These are phyloP conservation scores for Novumbra hubbsi DNA, from an alignment of 2,797 vertebrate genomes.

Conservation along the genomic window DNA sequence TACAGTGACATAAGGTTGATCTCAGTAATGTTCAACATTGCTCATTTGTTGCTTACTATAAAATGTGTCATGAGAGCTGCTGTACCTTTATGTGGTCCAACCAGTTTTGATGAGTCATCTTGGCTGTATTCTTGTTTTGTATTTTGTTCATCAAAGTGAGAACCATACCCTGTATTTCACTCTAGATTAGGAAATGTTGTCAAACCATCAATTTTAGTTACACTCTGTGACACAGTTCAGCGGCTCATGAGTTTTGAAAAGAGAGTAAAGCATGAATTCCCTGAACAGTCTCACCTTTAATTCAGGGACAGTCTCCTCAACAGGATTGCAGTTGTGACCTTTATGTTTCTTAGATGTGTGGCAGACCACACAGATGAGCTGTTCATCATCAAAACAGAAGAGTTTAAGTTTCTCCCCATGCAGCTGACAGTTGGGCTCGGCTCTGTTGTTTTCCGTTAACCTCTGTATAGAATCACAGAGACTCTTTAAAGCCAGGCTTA, in stretches of 20 bases:
- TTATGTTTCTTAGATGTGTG: conserved; percentile 9
- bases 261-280: not conserved
- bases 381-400: conserved; percentile 11
- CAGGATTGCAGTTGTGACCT: conserved; percentile 1
- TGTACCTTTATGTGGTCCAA: not conserved
- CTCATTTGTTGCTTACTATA: not conserved
- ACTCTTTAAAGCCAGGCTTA: not conserved
- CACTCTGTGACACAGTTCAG: too few species aligned
- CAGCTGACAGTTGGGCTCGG: not conserved
- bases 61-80: not conserved
- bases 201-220: not conserved
- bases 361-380: conserved; percentile 9
- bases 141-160: not conserved
- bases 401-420: conserved; percentile 12
- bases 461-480: conserved; percentile 10
- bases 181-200: not conserved
- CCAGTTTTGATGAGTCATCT: not conserved
- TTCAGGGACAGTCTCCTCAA: conserved; percentile 1
- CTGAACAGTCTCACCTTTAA: not conserved
- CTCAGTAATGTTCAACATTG: not conserved
- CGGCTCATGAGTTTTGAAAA: not conserved
- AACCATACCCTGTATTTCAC: not conserved
- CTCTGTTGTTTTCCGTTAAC: not conserved
- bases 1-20: not conserved
- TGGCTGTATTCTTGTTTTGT: not conserved